A percentile compares a stretch with the other conserved stretches of the same genome.
Conservation (phyloP, 1,140 invertebrate genomes). For the Heliconius congener region DNA sequence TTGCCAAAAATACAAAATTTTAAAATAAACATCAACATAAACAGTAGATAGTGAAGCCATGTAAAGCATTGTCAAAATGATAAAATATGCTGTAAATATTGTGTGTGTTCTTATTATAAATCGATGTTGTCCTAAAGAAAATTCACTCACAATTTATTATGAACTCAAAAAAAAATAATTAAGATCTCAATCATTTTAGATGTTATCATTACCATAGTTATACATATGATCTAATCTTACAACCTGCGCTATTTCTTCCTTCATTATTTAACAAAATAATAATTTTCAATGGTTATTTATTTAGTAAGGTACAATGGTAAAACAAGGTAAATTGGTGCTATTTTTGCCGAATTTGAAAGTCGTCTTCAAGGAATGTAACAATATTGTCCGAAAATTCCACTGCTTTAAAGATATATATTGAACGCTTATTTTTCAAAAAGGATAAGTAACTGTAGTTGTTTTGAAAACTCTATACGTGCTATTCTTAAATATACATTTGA, state of each 20-base stretch:
- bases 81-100: not conserved
- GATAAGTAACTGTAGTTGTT: not conserved
- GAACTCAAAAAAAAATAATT: not conserved
- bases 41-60: not conserved
- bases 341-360: not conserved
- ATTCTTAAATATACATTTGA: too few species aligned
- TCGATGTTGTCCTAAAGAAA: not conserved
- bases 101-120: not conserved
- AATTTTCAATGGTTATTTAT: not conserved
- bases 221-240: not conserved
- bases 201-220: not conserved
- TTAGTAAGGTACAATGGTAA: not conserved
- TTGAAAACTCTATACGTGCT: not conserved
- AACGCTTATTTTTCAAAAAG: not conserved
- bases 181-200: constrained; percentile 2
- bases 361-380: not conserved
- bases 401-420: not conserved
- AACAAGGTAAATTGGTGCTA: constrained; percentile 6
- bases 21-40: not conserved
- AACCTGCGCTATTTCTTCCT: not conserved
- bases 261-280: not conserved
- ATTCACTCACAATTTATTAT: not conserved
- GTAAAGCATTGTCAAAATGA: not conserved
- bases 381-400: not conserved
- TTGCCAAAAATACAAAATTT: not conserved